Evolutionary conservation across 2,888 invertebrate species (phyloP), one percentile per base, ranked within the genome.

Genomic region (Altica lythri): DNA sequence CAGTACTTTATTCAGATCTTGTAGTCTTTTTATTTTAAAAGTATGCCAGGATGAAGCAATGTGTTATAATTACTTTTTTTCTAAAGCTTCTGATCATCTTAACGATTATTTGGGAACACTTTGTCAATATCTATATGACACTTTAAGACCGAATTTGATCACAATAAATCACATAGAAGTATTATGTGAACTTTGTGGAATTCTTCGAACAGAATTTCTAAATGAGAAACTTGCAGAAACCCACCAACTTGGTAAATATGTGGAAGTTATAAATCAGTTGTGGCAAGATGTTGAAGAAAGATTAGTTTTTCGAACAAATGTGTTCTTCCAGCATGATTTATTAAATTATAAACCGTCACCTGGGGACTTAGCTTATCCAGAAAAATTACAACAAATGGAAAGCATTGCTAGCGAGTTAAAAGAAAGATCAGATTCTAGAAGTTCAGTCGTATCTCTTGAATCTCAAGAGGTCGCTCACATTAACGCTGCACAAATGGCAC

Each of bases 351-450:
- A 89, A 58, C 93, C 98, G 0, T 95, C 95, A 8, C 85, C 90
- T 2, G 98, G 98, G 0, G 99, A 99, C 79, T 82, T 99, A 57
- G 96, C 97, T 0, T 99, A 99, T 80, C 99, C 99, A 0, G 94
- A 96, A 67, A 97, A 98, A 75, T 79, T 99, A 57, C 86, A 92
- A 75, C 96, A 98, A 92, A 98, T 99, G 95, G 94, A 96, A 83
- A 73, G 73, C 56, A 72, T 76, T 51, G 68, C 74, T 8, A 60
- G 74, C 40, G 75, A 76, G 57, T 59, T 76, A 12, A 68, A 62
- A 53, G 71, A 71, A 10, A 79, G 86, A 5, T 82, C 87, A 32
- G 87, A 88, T 65, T 87, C 88, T 0, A 81, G 86, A 84, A 56
- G 79, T 45, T 90, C 90, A 0, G 77, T 88, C 68, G 75, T 83